phyloP scores from a whole-genome alignment of 92 coral and sea anemone species.

The Hydrozoanthus gracilis region DNA sequence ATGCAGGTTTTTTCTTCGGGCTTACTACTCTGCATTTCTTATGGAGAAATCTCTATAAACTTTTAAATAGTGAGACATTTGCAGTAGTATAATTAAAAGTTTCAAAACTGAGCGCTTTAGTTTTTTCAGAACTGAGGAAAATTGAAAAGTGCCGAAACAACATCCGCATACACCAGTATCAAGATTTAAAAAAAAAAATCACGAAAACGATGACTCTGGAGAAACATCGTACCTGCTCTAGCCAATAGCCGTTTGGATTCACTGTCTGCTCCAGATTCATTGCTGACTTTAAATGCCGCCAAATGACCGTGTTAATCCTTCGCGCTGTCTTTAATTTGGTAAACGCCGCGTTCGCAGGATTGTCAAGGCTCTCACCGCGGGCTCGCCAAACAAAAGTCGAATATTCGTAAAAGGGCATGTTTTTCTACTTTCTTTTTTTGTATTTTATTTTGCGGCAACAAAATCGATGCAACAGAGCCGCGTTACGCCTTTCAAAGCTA shows the following conservation, averaged over 20 bases:
- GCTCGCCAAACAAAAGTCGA: slow-evolving; percentile 57
- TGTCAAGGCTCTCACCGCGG: slow-evolving; percentile 52
- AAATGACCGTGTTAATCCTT: slow-evolving; percentile 43
- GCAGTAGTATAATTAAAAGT: too few species aligned
- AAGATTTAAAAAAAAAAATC: too few species aligned
- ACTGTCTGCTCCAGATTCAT: slow-evolving; percentile 37
- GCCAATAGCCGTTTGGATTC: slow-evolving; percentile 56
- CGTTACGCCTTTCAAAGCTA: background rate
- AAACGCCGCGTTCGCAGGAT: slow-evolving; percentile 41
- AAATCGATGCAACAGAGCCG: background rate
- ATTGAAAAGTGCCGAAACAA: too few species aligned
- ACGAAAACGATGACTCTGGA: too few species aligned
- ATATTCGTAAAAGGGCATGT: slow-evolving; percentile 40
- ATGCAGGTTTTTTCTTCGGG: too few species aligned
- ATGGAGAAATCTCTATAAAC: too few species aligned
- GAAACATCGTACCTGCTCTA: slow-evolving; percentile 48
- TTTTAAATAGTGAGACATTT: too few species aligned
- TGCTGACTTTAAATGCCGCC: slow-evolving; percentile 31
- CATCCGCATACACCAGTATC: too few species aligned
- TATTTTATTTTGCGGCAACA: background rate
- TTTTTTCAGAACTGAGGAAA: too few species aligned
- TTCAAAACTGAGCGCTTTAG: too few species aligned
- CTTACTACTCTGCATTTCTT: too few species aligned
- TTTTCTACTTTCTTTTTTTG: slow-evolving; percentile 13
- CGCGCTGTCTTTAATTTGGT: slow-evolving; percentile 33